phyloP scores from a whole-genome alignment of 92 coral and sea anemone genomes.

The Siderastrea siderea region DNA sequence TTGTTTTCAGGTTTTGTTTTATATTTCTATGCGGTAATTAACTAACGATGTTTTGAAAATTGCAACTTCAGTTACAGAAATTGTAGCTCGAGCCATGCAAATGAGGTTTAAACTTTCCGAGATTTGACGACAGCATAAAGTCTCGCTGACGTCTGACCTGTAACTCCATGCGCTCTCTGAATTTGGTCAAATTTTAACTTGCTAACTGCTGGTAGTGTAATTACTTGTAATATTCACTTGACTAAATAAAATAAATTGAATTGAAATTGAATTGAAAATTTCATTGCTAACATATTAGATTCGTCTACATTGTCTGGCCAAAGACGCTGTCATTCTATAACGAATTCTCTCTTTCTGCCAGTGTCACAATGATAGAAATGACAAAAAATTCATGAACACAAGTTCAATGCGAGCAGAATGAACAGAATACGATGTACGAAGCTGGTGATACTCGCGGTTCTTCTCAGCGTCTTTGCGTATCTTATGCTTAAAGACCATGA shows the following conservation, averaged over 20 bases:
- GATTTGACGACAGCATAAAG: no score
- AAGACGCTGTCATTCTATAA: not conserved
- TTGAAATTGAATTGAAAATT: no score
- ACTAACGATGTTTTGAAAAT: not conserved
- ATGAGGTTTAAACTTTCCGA: no score
- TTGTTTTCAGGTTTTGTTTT: not conserved
- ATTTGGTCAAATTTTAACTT: no score
- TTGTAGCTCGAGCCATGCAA: no score
- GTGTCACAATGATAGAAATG: not conserved
- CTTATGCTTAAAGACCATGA: conserved; percentile 24
- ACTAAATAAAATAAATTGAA: no score
- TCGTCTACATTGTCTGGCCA: no score
- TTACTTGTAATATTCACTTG: no score
- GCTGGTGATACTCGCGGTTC: not conserved
- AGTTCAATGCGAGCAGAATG: conserved; percentile 16
- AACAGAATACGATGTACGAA: conserved; percentile 34
- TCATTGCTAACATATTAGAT: no score
- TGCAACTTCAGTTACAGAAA: not conserved
- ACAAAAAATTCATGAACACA: not conserved
- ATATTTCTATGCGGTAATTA: not conserved
- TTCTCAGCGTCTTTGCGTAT: conserved; percentile 23
- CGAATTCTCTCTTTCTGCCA: not conserved
- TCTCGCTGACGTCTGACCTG: no score
- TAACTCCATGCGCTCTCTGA: no score
- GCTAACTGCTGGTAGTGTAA: no score